Conservation (phyloP, 2,797 vertebrate genomes). For the Premnoplex brunnescens region DNA sequence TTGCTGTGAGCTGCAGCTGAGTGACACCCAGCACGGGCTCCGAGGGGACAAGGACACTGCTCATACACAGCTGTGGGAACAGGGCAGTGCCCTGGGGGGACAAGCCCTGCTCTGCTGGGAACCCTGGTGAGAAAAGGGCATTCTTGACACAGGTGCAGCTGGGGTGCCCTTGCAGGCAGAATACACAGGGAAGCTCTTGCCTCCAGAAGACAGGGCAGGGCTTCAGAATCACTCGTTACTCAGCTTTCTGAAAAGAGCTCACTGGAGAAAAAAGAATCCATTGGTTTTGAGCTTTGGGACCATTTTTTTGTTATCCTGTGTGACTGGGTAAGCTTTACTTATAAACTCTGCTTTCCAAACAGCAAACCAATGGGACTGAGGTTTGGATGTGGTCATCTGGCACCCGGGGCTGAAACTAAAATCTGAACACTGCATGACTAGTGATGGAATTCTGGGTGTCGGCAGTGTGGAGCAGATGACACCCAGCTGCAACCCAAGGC, state of each 20-base stretch:
- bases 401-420: background rate
- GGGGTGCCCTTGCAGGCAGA: background rate
- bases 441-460: background rate
- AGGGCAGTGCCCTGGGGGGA: background rate
- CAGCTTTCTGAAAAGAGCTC: background rate
- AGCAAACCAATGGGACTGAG: background rate
- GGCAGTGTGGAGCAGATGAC: background rate
- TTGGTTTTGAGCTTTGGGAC: background rate
- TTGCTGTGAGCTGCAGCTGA: background rate
- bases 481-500: background rate
- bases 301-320: rapidly evolving
- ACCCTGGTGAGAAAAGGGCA: background rate
- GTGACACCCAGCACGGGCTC: background rate
- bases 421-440: background rate
- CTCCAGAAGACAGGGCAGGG: background rate
- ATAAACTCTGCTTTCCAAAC: background rate
- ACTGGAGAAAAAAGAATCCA: background rate
- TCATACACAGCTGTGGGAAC: rapidly evolving
- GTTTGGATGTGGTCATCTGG: background rate
- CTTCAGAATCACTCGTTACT: background rate
- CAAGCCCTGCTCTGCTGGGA: background rate
- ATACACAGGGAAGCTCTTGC: background rate
- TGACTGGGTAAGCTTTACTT: background rate
- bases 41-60: background rate
- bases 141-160: background rate